Conservation (phyloP, 1,140 invertebrate genomes). For the Aphidius ervi region DNA sequence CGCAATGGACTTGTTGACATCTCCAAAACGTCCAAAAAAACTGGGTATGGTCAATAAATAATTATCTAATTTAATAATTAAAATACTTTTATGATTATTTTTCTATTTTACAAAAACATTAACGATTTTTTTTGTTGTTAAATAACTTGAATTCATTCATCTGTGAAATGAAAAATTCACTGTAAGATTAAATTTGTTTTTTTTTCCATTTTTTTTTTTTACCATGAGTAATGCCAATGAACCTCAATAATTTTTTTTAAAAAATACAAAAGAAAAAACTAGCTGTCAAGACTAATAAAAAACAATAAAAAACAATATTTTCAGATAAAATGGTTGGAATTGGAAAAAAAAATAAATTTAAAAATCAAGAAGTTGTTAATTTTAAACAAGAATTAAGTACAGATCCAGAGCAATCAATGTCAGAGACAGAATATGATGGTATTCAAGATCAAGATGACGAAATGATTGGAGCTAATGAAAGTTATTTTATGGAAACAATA, state of each 20-base stretch:
- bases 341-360: slow-evolving; percentile 25
- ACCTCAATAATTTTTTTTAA: too few relatives aligned
- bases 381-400: slow-evolving; percentile 39
- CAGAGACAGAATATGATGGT: slow-evolving; percentile 58
- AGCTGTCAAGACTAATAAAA: slow-evolving; percentile 62
- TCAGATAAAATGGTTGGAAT: slow-evolving; percentile 28
- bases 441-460: slow-evolving; percentile 53
- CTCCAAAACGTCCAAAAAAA: slow-evolving; percentile 47
- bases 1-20: slow-evolving; percentile 48
- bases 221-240: too few relatives aligned
- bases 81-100: neutral
- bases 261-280: slow-evolving; percentile 38
- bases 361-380: slow-evolving; percentile 37
- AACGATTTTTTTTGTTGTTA: neutral
- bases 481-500: slow-evolving; percentile 50
- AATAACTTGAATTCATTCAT: neutral
- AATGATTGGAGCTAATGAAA: slow-evolving; percentile 43
- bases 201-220: slow-evolving; percentile 75
- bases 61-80: neutral
- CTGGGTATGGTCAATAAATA: slow-evolving; percentile 42
- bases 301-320: slow-evolving; percentile 41
- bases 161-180: neutral
- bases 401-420: slow-evolving; percentile 51
- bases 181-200: neutral
- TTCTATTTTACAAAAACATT: neutral